Evolutionary conservation across 2,113 vertebrate genomes (phyloP).

Genomic region (Propithecus coquereli): DNA sequence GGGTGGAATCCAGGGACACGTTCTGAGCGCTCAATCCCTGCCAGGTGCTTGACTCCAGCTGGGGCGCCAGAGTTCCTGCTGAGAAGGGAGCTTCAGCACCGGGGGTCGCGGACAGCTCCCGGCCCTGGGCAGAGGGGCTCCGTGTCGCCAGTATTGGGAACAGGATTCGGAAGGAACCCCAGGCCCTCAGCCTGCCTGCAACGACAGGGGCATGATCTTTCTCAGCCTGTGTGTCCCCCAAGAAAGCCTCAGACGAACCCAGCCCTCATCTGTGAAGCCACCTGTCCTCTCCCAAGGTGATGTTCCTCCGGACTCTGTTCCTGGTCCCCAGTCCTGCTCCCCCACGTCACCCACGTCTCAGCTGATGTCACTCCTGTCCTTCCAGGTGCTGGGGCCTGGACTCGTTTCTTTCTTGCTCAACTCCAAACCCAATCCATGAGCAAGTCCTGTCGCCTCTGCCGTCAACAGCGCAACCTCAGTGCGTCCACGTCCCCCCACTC

Average conservation of each 20-base stretch:
- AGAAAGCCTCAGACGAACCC: background rate
- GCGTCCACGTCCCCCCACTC: background rate
- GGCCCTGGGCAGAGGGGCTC: background rate
- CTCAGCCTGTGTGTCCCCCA: background rate
- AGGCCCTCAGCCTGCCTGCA: background rate
- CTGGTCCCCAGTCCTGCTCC: background rate
- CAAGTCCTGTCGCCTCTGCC: background rate
- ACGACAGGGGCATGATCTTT: background rate
- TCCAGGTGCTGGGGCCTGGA: background rate
- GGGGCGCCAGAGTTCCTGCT: background rate
- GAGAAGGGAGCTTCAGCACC: conserved; percentile 89
- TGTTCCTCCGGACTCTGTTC: background rate
- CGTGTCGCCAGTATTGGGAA: background rate
- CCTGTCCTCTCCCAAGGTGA: background rate
- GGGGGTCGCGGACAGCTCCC: conserved; percentile 83
- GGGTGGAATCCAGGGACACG: background rate
- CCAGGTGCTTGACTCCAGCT: background rate
- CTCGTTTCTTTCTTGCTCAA: background rate
- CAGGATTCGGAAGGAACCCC: background rate
- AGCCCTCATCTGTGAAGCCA: background rate
- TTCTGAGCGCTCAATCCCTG: background rate
- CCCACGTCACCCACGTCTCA: background rate
- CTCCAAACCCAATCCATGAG: background rate
- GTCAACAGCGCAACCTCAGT: background rate
- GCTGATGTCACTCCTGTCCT: background rate